These are phyloP conservation scores for Deroplatys truncata DNA, from an alignment of 2,888 invertebrate species.

Conservation along the genomic window DNA sequence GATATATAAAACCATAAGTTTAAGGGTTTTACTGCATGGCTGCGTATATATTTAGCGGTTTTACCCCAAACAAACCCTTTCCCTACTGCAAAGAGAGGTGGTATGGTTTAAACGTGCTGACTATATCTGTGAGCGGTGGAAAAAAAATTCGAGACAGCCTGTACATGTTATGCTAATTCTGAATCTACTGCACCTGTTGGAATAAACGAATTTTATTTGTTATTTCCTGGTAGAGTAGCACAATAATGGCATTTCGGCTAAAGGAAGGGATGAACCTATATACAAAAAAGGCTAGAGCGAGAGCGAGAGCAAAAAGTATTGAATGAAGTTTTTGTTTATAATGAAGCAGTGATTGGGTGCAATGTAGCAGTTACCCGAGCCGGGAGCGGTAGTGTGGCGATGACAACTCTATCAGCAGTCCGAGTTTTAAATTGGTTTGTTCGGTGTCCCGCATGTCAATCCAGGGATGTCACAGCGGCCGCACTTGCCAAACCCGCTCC, in stretches of 20 bases:
- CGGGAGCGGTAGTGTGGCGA: background rate
- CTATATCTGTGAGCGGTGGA: background rate
- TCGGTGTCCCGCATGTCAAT: background rate
- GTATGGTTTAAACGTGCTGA: too few relatives aligned
- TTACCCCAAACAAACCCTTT: too few relatives aligned
- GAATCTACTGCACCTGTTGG: background rate
- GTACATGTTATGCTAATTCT: background rate
- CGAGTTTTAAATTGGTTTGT: conserved; percentile 11
- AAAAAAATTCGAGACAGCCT: background rate
- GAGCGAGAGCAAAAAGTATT: background rate
- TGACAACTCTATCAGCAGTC: conserved; percentile 16
- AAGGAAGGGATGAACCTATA: background rate
- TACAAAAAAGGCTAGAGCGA: too few relatives aligned
- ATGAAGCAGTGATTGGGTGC: background rate
- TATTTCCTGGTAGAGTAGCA: background rate
- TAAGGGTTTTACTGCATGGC: too few relatives aligned
- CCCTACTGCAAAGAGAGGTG: too few relatives aligned
- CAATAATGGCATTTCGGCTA: background rate
- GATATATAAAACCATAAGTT: too few relatives aligned
- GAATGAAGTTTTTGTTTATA: background rate
- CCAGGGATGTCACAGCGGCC: background rate
- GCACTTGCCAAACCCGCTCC: background rate
- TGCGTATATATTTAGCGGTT: too few relatives aligned
- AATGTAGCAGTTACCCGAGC: background rate
- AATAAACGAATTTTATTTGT: background rate